Percentiles rank a stretch among this genome's conserved stretches.
Evolutionary conservation across 2,113 vertebrate genomes (phyloP).

Genomic region (Coryphaenoides rupestris): DNA sequence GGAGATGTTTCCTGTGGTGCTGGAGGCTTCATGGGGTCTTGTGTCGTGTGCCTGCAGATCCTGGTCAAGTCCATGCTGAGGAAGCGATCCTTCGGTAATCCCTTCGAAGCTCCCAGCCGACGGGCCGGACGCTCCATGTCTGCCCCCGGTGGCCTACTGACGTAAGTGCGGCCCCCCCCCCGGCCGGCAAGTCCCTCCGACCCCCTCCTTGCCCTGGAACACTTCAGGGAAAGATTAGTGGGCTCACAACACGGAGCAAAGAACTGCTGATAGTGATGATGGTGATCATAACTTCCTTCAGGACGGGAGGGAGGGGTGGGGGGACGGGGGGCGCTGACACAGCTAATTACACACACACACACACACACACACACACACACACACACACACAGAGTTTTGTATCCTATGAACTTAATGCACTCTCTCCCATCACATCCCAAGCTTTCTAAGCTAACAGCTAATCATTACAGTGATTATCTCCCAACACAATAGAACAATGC

Average conservation of each 20-base stretch:
- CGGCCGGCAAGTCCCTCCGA: conserved; percentile 49
- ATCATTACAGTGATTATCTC: too few species aligned
- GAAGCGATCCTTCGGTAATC: conserved; percentile 94
- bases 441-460: too few species aligned
- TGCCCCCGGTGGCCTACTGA: conserved; percentile 85
- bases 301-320: conserved; percentile 12
- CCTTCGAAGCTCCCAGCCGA: conserved; percentile 80
- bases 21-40: not conserved
- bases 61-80: conserved; percentile 95
- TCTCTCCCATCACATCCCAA: too few species aligned
- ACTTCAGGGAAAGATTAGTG: too few species aligned
- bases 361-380: too few species aligned
- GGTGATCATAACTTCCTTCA: too few species aligned
- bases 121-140: conserved; percentile 89
- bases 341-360: conserved; percentile 40
- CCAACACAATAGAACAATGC: too few species aligned
- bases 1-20: too few species aligned
- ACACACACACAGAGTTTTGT: too few species aligned
- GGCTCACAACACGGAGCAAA: too few species aligned
- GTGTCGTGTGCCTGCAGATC: conserved; percentile 73
- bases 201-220: conserved; percentile 18
- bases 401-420: too few species aligned
- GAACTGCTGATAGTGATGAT: too few species aligned
- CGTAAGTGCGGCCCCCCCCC: conserved; percentile 85
- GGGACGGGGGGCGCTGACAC: not conserved